Evolutionary conservation across 2,113 vertebrate genomes (phyloP), one percentile per base, ranked within the genome.

Genomic region (Semicossyphus pulcher): DNA sequence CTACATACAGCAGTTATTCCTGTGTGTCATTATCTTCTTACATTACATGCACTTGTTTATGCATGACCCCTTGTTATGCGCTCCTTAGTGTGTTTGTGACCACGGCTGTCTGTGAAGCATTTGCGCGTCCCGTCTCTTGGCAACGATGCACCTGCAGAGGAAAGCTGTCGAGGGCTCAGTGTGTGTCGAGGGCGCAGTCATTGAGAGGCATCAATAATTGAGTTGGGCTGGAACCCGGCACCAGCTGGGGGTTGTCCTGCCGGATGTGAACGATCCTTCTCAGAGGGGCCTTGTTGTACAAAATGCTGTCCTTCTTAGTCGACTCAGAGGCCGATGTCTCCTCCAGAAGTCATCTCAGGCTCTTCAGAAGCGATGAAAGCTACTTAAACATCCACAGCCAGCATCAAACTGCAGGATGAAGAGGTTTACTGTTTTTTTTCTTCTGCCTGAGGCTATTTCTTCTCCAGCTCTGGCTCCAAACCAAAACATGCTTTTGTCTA

Each of bases 181-280:
- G 78, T 63, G 73, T 65, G 72, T 56, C 56, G 77, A 67, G 81
- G 60, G 75, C 36, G 8, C 84, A 47, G 86, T 65, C 82, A 61
- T 82, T 77, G 87, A 86, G 86, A 80, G 76, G 59, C 89, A 92
- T 93, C 78, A 92, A 93, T 93, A 91, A 93, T 94, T 82, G 61
- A 92, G 83, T 34, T 44, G 72, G 67, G 80, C 64, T 91, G 81
- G 85, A 92, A 92, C 87, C 88, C 62, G 79, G 91, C 83, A 85
- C 85, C 83, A 69, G 71, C 66, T 76, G 76, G 63, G 75, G 72
- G 74, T 51, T 63, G 80, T 52, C 57, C 59, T 11, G 21, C 26
- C 25, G 25, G 65, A 58, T 69, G 61, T 65, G 69, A 68, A 59
- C 20, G 76, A 61, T 87, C 69, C 53, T 56, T 44, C 64, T 89